These are phyloP conservation scores for Peromyscus maniculatus DNA, from an alignment of 2,113 vertebrate species.

Conservation along the genomic window DNA sequence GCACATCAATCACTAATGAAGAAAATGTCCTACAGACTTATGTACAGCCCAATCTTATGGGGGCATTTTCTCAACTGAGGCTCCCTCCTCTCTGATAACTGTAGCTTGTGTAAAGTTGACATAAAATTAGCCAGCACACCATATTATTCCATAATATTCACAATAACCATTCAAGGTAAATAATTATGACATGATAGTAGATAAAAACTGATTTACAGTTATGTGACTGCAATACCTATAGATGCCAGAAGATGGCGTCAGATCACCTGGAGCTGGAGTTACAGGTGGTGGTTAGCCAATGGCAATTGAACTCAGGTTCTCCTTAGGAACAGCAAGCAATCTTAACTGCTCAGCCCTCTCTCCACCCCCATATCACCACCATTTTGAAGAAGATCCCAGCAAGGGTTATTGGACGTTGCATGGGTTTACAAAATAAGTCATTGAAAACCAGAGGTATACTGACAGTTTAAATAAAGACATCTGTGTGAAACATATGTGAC, in stretches of 20 bases:
- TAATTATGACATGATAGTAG: too few species aligned
- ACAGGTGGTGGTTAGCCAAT: too few species aligned
- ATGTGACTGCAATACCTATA: not conserved
- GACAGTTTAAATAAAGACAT: not conserved
- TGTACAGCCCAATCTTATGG: not conserved
- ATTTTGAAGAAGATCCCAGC: not conserved
- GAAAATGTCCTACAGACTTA: not conserved
- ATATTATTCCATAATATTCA: not conserved
- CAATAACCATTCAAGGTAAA: not conserved
- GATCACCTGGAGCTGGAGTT: not conserved
- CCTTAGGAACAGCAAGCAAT: not conserved
- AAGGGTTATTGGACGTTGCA: not conserved
- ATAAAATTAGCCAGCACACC: not conserved
- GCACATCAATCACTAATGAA: not conserved
- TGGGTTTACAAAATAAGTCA: conserved; percentile 13
- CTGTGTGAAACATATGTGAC: not conserved
- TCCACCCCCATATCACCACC: not conserved
- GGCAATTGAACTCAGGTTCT: not conserved
- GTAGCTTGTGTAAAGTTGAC: not conserved
- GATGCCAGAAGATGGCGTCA: not conserved
- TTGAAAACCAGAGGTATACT: not conserved
- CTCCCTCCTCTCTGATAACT: not conserved
- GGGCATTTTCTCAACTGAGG: not conserved
- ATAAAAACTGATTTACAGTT: not conserved
- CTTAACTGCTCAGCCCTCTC: not conserved